Evolutionary conservation across 2,113 vertebrate species (phyloP), one percentile per base, ranked within the genome.

Genomic region (Anhinga anhinga): DNA sequence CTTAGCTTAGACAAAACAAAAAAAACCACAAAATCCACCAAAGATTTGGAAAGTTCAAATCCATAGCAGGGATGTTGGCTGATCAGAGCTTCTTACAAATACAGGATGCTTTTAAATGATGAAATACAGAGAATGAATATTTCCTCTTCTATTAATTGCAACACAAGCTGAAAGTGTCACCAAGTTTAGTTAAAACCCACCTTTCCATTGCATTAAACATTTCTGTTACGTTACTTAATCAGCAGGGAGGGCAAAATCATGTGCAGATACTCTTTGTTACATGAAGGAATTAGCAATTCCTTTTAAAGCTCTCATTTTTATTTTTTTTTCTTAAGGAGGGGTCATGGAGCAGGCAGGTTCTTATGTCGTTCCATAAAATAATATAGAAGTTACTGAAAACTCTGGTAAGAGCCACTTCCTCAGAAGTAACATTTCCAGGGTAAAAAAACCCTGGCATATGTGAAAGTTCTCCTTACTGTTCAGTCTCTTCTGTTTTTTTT

Each of bases 91-190:
- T 95, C 77, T 95, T 97, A 88, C 86, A 93, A 93, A 93, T 40
- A 93, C 90, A 88, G 93, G 91, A 97, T 90, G 82, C 78, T 89
- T 96, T 95, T 87, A 86, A 91, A 91, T 96, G 49, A 97, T 69
- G 97, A 96, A 97, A 95, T 93, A 93, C 17, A 50, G 55, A 91
- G 50, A 94, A 93, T 90, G 50, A 92, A 86, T 95, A 94, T 95
- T 95, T 97, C 90, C 91, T 94, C 78, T 95, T 91, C 93, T 89
- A 92, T 89, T 88, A 81, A 92, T 94, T 94, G 87, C 89, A 86
- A 58, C 56, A 95, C 15, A 72, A 81, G 70, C 74, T 77, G 70
- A 79, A 86, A 88, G 74, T 74, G 76, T 55, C 11, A 0, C 44
- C n/a, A 74, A 32, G 70, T 42, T 79, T 44, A 70, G 61, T 44